Evolutionary conservation across 2,888 invertebrate genomes (phyloP), one percentile per base, ranked within the genome.

Genomic region (Cryptocephalus primarius): DNA sequence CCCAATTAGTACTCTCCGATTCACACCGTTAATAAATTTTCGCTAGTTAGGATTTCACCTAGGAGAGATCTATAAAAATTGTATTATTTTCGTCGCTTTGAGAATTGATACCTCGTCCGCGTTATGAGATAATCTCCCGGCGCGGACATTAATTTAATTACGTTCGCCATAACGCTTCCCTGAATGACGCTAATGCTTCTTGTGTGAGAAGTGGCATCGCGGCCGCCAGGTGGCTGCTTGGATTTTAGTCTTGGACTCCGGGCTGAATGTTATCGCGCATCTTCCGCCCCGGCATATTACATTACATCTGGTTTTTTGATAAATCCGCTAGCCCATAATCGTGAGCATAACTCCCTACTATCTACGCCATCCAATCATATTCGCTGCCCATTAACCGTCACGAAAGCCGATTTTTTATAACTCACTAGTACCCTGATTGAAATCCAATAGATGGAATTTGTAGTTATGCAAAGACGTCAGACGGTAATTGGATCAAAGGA

Each of bases 231-330:
- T 22, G 22, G 22, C 22, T 22, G 22, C 22, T 22, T 22, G 22
- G 22, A 6, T 22, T 22, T 36, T 36, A 36, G 11, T 36, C 36
- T 36, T 36, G 36, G 12, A 36, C 4, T 46, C 45, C 42, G 9
- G 22, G 22, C 22, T 55, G 57, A 56, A 57, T 55, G 57, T 51
- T 61, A 60, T 59, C 59, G 48, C 47, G 48, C 52, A 57, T 59
- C 57, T 42, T 36, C 42, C 39, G 36, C 48, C 51, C 47, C 47
- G 49, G 50, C 44, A 57, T 62, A 62, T 64, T 63, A 63, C 57
- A 56, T 64, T 63, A 62, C 63, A 61, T 61, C 60, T 62, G 54
- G 60, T 59, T 58, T 55, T 60, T 60, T 59, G 62, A 64, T 63
- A 64, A 62, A 60, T 57, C 56, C 58, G 48, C 48, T 32, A 32